These are phyloP conservation scores for Cotesia chilonis DNA, from an alignment of 1,140 invertebrate species.

Conservation along the genomic window DNA sequence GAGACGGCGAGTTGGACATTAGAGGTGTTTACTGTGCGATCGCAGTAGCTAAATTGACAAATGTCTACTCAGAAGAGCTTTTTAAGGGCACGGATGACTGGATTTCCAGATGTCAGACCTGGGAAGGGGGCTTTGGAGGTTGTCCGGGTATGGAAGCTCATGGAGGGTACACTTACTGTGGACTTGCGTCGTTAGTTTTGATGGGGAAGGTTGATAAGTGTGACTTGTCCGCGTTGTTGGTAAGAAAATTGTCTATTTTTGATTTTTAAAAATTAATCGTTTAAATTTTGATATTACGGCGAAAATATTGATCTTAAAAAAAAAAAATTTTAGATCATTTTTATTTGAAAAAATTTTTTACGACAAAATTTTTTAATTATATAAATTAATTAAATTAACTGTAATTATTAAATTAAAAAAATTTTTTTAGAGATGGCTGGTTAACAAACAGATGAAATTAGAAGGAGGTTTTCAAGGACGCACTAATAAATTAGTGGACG, in stretches of 20 bases:
- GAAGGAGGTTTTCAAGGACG: conserved; percentile 95
- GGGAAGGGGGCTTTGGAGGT: conserved; percentile 97
- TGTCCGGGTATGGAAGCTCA: conserved; percentile 96
- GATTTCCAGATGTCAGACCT: conserved; percentile 94
- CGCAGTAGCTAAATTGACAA: conserved; percentile 87
- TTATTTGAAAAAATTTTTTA: background rate
- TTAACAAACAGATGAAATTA: conserved; percentile 87
- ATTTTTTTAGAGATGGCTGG: conserved; percentile 77
- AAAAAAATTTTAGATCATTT: too few relatives aligned
- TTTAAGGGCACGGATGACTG: conserved; percentile 90
- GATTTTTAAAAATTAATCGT: background rate
- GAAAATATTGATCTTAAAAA: too few relatives aligned
- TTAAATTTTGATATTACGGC: too few relatives aligned
- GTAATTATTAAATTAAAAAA: too few relatives aligned
- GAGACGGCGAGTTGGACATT: conserved; percentile 94
- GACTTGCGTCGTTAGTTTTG: conserved; percentile 85
- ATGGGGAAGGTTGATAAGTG: conserved; percentile 82
- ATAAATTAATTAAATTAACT: too few relatives aligned
- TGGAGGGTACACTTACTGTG: conserved; percentile 98
- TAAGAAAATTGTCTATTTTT: conserved; percentile 55
- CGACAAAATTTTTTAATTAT: too few relatives aligned
- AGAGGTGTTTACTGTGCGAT: conserved; percentile 95
- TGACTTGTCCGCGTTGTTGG: conserved; percentile 80
- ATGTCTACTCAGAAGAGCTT: conserved; percentile 79
- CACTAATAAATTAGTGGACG: conserved; percentile 98